Conservation (phyloP, 2,113 vertebrate genomes). For the Mastomys natalensis region DNA sequence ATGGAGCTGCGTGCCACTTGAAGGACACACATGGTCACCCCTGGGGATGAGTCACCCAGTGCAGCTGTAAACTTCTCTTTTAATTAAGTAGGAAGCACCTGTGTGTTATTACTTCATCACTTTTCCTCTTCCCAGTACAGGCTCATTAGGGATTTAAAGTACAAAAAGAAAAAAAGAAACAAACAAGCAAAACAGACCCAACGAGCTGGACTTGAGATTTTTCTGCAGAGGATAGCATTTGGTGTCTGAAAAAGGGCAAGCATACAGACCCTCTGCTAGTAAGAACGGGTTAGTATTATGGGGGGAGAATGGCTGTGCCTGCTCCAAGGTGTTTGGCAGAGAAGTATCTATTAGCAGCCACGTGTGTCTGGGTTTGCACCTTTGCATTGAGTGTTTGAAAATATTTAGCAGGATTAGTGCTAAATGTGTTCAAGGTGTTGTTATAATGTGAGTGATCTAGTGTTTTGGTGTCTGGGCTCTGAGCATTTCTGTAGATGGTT, state of each 20-base stretch:
- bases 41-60: constrained; percentile 47
- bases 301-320: not conserved
- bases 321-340: constrained; percentile 21
- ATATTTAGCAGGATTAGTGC: constrained; percentile 53
- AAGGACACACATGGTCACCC: constrained; percentile 53
- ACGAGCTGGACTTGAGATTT: constrained; percentile 41
- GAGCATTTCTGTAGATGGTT: not conserved
- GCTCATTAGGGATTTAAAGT: constrained; percentile 51
- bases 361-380: constrained; percentile 18
- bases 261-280: not conserved
- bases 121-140: constrained; percentile 61
- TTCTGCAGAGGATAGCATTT: not conserved
- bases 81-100: constrained; percentile 84
- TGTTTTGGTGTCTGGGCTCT: not conserved
- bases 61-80: constrained; percentile 69
- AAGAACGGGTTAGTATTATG: not conserved
- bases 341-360: not conserved
- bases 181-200: not conserved
- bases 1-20: constrained; percentile 25
- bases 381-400: constrained; percentile 47
- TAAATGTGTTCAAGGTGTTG: constrained; percentile 20
- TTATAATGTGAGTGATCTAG: not conserved
- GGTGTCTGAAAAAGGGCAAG: not conserved
- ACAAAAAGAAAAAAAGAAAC: not conserved
- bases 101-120: constrained; percentile 67